Conservation (phyloP, 2,888 invertebrate genomes). For the Cataglyphis altisquamis region DNA sequence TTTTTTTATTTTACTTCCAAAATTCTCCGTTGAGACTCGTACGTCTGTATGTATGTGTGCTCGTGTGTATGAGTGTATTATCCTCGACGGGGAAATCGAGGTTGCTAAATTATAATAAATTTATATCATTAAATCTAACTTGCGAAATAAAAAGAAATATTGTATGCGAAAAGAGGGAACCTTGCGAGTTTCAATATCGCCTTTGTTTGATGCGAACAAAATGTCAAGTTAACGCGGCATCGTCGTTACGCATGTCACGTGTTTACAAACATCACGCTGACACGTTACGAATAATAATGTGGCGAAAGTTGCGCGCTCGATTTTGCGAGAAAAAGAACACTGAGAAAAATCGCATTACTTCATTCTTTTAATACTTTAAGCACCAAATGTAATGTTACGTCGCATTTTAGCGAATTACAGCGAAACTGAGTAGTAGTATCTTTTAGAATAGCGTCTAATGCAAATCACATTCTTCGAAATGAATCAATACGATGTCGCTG, state of each 20-base stretch:
- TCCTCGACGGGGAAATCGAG: not conserved
- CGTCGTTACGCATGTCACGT: not conserved
- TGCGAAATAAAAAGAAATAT: not conserved
- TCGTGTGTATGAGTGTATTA: not conserved
- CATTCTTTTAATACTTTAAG: not conserved
- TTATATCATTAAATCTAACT: not conserved
- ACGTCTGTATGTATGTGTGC: constrained; percentile 21
- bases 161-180: not conserved
- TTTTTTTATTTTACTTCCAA: constrained; percentile 18
- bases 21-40: constrained; percentile 45
- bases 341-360: not conserved
- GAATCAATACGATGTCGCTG: not conserved
- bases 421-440: not conserved
- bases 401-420: not conserved
- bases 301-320: not conserved
- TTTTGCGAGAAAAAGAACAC: not conserved
- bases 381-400: not conserved
- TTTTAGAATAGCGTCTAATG: not conserved
- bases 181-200: not conserved
- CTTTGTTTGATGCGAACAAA: not conserved
- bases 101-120: not conserved
- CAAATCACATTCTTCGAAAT: not conserved
- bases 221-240: not conserved
- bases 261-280: not conserved
- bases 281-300: not conserved